phyloP scores from a whole-genome alignment of 2,888 invertebrate species.

The Leptinotarsa juncta region DNA sequence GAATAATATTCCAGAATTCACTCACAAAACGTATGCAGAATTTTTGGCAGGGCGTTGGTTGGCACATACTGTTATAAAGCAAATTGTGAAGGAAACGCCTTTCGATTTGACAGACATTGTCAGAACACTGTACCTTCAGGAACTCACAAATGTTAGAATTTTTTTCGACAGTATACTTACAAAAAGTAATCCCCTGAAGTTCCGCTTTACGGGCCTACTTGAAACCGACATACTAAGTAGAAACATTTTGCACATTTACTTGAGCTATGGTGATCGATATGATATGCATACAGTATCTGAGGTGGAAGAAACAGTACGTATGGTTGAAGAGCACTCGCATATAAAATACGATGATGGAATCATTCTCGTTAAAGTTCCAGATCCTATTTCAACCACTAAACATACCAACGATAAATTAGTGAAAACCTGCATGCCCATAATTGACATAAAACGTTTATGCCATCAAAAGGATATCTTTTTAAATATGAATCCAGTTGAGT shows the following conservation, averaged over 20 bases:
- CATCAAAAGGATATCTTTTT: neutral
- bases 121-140: constrained; percentile 19
- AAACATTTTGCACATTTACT: constrained; percentile 21
- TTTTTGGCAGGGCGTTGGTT: constrained; percentile 32
- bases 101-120: constrained; percentile 19
- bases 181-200: neutral
- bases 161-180: constrained; percentile 31
- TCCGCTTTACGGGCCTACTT: neutral
- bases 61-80: constrained; percentile 16
- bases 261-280: constrained; percentile 28
- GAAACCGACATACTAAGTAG: constrained; percentile 26
- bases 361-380: neutral
- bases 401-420: no score
- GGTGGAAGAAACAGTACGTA: neutral
- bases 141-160: constrained; percentile 27
- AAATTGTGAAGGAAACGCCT: constrained; percentile 24
- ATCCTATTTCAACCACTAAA: neutral
- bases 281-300: neutral
- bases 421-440: no score
- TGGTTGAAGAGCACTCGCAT: neutral
- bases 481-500: constrained; percentile 3
- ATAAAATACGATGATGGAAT: neutral
- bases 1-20: constrained; percentile 24
- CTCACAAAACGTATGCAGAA: constrained; percentile 38
- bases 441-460: neutral